Evolutionary conservation across 2,888 invertebrate species (phyloP).

Genomic region (Criorhina ranunculi): DNA sequence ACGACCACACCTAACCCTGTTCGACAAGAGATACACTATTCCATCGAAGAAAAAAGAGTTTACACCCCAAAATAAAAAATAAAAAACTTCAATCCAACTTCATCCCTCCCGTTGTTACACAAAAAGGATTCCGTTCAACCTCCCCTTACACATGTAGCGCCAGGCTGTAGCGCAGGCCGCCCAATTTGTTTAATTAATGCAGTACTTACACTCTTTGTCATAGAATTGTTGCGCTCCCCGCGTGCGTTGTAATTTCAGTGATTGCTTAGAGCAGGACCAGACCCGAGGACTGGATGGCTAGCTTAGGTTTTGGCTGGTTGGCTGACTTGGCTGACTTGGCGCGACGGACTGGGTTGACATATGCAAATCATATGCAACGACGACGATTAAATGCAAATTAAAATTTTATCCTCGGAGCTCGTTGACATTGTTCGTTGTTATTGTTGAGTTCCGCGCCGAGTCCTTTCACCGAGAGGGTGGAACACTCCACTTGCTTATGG

Average conservation of each 20-base stretch:
- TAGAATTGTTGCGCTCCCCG: slow-evolving; percentile 54
- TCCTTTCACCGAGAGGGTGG: slow-evolving; percentile 22
- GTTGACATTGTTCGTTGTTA: slow-evolving; percentile 72
- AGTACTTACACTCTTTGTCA: slow-evolving; percentile 70
- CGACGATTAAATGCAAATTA: slow-evolving; percentile 73
- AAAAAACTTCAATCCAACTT: too few relatives aligned
- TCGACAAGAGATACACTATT: not conserved
- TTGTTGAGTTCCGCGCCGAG: slow-evolving; percentile 45
- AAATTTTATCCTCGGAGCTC: slow-evolving; percentile 60
- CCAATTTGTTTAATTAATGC: slow-evolving; percentile 67
- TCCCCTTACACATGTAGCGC: too few relatives aligned
- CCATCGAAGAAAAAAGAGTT: not conserved
- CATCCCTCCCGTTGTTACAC: not conserved
- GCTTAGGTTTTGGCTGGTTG: slow-evolving; percentile 43
- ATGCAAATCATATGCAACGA: slow-evolving; percentile 64
- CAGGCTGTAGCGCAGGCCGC: not conserved
- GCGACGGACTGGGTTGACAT: slow-evolving; percentile 20
- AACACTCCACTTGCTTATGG: slow-evolving; percentile 16
- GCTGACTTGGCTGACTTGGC: slow-evolving; percentile 13
- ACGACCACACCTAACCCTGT: slow-evolving; percentile 1
- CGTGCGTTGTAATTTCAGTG: slow-evolving; percentile 45
- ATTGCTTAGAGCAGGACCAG: slow-evolving; percentile 57
- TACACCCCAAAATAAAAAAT: not conserved
- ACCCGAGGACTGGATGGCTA: slow-evolving; percentile 44
- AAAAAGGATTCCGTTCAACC: too few relatives aligned